Conservation (phyloP, 2,888 invertebrate species). For the Spisula solida region DNA sequence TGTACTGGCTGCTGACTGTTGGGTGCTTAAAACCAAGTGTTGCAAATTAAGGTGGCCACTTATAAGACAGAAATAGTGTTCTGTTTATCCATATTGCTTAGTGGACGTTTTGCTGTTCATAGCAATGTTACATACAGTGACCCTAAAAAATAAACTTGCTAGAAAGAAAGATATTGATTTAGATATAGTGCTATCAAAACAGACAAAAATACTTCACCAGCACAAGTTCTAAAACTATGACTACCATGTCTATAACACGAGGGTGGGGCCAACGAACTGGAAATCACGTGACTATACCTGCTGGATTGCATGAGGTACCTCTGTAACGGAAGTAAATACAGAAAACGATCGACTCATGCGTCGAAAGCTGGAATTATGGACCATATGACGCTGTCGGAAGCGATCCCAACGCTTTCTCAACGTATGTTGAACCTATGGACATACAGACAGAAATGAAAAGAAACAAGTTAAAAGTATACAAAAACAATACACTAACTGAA, state of each 20-base stretch:
- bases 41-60: too few relatives aligned
- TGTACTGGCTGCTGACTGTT: too few relatives aligned
- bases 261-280: not conserved
- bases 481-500: not conserved
- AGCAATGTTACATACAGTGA: not conserved
- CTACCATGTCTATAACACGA: not conserved
- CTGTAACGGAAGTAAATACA: slow-evolving; percentile 82
- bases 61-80: too few relatives aligned
- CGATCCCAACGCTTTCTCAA: slow-evolving; percentile 79
- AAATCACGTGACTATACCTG: slow-evolving; percentile 30
- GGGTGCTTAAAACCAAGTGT: too few relatives aligned
- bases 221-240: not conserved
- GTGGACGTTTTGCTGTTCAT: too few relatives aligned
- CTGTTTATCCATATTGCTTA: too few relatives aligned
- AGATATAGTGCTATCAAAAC: not conserved
- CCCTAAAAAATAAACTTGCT: not conserved
- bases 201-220: not conserved
- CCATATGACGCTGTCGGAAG: slow-evolving; percentile 77
- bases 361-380: slow-evolving; percentile 79
- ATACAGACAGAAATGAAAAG: slow-evolving; percentile 36
- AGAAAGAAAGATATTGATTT: not conserved
- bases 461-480: not conserved
- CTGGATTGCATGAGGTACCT: slow-evolving; percentile 71
- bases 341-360: slow-evolving; percentile 81
- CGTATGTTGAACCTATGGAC: slow-evolving; percentile 75